phyloP scores from a whole-genome alignment of 2,113 vertebrate species.

The Nycticorax nycticorax region DNA sequence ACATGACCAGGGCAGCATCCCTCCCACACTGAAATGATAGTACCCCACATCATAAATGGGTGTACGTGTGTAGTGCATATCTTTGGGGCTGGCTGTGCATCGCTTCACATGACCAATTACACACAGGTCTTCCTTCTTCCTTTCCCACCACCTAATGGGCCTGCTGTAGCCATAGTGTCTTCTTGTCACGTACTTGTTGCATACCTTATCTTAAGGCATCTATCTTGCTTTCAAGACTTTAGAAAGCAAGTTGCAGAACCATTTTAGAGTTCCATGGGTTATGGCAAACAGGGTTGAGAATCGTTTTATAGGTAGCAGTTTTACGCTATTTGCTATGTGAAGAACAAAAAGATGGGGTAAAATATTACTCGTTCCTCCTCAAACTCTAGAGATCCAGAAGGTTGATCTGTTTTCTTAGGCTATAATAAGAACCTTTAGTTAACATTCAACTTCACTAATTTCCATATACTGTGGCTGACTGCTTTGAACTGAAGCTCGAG shows the following conservation, averaged over 20 bases:
- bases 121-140: neutral
- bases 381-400: neutral
- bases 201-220: neutral
- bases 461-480: neutral
- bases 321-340: neutral
- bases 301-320: neutral
- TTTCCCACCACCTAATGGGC: neutral
- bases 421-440: neutral
- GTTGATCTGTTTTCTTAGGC: neutral
- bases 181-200: neutral
- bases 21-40: neutral
- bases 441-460: neutral
- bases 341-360: neutral
- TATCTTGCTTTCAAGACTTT: neutral
- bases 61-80: rapidly evolving
- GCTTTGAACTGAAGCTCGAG: neutral
- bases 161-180: neutral
- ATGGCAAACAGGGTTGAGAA: neutral
- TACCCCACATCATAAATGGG: neutral
- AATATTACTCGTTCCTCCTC: neutral
- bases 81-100: neutral
- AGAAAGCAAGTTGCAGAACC: neutral
- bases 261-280: neutral
- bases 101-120: neutral
- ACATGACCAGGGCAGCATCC: neutral